Percentiles rank a stretch among this genome's conserved stretches.
These are phyloP conservation scores for Xestia ashworthii DNA, from an alignment of 2,888 invertebrate genomes.

Conservation along the genomic window DNA sequence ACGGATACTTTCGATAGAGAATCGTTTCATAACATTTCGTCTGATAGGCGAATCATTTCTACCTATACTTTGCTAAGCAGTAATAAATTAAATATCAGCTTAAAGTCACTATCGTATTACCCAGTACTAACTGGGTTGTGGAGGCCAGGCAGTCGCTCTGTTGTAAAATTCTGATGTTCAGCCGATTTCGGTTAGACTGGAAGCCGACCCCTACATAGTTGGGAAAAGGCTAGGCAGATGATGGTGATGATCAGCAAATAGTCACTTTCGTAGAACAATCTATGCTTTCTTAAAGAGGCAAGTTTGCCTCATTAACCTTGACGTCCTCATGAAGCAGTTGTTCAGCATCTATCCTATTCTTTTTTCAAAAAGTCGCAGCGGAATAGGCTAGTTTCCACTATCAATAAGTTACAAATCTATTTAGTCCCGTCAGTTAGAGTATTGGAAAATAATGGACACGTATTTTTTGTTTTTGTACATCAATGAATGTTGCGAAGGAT, in stretches of 20 bases:
- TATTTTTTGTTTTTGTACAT: too few relatives aligned
- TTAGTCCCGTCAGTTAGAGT: too few relatives aligned
- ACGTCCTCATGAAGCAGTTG: too few relatives aligned
- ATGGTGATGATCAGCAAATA: neutral
- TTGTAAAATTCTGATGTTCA: neutral
- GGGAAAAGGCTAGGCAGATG: neutral
- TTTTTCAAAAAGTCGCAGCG: neutral
- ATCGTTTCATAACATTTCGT: constrained; percentile 27
- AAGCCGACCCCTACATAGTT: neutral
- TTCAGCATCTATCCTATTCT: neutral
- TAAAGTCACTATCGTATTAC: neutral
- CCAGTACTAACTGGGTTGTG: neutral
- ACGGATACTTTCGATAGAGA: constrained; percentile 53
- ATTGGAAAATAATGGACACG: too few relatives aligned
- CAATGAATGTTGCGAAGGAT: too few relatives aligned
- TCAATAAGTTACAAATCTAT: too few relatives aligned
- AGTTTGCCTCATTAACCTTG: too few relatives aligned
- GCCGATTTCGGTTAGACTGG: neutral
- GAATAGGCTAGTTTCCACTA: neutral
- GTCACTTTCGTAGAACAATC: neutral
- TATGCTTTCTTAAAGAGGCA: too few relatives aligned
- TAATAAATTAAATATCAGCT: neutral
- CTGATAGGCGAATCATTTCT: constrained; percentile 16
- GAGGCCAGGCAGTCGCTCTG: neutral
- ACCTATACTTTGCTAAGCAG: neutral